Evolutionary conservation across 2,888 invertebrate species (phyloP).

Genomic region (Proisotoma minuta): DNA sequence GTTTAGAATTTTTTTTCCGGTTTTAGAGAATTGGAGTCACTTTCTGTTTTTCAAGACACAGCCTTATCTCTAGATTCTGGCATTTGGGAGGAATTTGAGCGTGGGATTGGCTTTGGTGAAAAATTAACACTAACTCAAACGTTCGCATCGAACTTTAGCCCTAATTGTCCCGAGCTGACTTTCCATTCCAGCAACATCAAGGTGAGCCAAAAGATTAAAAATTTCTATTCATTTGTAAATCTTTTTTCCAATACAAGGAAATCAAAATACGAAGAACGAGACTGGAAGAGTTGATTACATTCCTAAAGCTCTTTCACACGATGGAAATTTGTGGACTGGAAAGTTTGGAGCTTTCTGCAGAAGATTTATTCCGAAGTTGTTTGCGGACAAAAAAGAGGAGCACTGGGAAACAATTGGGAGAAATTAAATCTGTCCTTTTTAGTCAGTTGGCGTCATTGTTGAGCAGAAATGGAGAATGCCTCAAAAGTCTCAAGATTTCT

Average conservation of each 20-base stretch:
- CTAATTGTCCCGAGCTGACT: neutral
- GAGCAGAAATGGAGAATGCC: neutral
- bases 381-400: neutral
- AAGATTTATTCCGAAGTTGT: neutral
- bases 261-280: neutral
- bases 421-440: conserved; percentile 1
- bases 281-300: conserved; percentile 1
- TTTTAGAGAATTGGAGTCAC: conserved; percentile 1
- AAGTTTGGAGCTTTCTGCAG: neutral
- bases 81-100: conserved; percentile 6
- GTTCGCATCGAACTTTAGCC: neutral
- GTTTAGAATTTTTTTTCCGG: too few species aligned
- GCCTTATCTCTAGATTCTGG: neutral
- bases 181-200: neutral
- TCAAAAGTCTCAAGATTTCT: neutral
- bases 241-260: neutral
- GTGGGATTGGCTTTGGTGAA: neutral
- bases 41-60: conserved; percentile 2
- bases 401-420: neutral
- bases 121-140: neutral
- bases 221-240: neutral
- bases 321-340: conserved; percentile 1
- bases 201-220: neutral
- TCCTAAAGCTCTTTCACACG: neutral
- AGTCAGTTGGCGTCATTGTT: neutral